Evolutionary conservation across 2,888 invertebrate genomes (phyloP), one percentile per base, ranked within the genome.

Genomic region (Epirrita christyi): DNA sequence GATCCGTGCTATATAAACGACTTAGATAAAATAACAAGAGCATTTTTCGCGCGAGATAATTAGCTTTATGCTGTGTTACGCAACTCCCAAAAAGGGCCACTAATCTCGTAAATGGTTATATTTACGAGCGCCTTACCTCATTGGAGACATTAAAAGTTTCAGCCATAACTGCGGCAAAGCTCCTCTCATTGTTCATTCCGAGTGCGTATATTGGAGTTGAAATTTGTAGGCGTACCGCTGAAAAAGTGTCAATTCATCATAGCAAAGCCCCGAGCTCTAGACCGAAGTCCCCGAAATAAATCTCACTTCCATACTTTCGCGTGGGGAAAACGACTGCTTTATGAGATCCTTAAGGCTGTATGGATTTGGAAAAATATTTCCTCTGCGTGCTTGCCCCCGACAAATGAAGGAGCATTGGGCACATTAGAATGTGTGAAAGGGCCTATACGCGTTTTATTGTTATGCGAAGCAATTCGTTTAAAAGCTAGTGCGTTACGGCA

Each of bases 341-440:
- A 92, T 92, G 92, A 81, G 91, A 92, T 89, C 89, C 92, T 92
- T 91, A 92, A 92, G 92, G 92, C 92, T 88, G 92, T 92, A 92
- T 92, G 92, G 92, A 92, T 92, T 92, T 91, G 87, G 88, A 85
- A 86, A 92, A 92, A 92, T 92, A 92, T 92, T 92, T 90, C 92
- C 87, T 83, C 82, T 85, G 79, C 90, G 88, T 90, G 88, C 87
- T 86, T 80, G 88, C 87, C 87, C 83, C 83, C 86, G 85, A 86
- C 89, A 90, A 92, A 91, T 91, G 88, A 91, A 90, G 86, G 90
- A 85, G 83, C 85, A 82, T 86, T 88, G 84, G 80, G 86, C 85
- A 86, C 88, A 88, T 89, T 87, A 90, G 86, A 88, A 91, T 90
- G 90, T 90, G 91, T 87, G 88, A 86, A 88, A 88, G 86, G 86